Base-by-base conservation (phyloP, 64 coral and sea anemone genomes). In the Montipora foliosa region DNA sequence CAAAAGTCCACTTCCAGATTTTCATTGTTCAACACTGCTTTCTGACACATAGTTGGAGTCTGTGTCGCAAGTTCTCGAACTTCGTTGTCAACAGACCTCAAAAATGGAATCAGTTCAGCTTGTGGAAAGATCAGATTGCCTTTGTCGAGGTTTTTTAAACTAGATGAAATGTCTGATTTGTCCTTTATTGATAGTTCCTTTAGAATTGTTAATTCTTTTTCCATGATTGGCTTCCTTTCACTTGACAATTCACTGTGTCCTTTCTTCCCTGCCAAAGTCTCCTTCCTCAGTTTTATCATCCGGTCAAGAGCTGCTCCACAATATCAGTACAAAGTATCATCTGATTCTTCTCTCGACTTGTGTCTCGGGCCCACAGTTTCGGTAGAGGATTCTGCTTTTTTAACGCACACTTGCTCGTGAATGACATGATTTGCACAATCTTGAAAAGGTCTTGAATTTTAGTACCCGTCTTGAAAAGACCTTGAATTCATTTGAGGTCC, bases 121-220 rank as follows among this genome's bases (percentile, higher is more conserved):
- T 22, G 13, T 45, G 61, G 61, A 84, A 69, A 82, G 6, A 66
- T 66, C 53, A 84, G 37, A 68, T 84, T 84, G 3, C 81, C 81
- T 64, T 84, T 57, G 20, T 84, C 81, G 12, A 67, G 62, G 12
- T 61, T 68, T 84, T 66, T 84, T 15, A 84, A 55, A 66, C 81
- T 84, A 3, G 20, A 44, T 24, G 81, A 19, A 68, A 84, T 84
- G 24, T 45, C 55, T 47, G 53, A 45, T 84, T 84, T 84, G 20
- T 84, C 81, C 37, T 84, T 84, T 57, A 84, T 67, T 64, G 60
- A 12, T 14, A 84, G 81, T 68, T 84, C 55, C 15, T 62, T 8
- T 8, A 61, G 58, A 61, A 84, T 24, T 68, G 10, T 5, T 17
- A 67, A 68, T 47, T 84, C 81, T n/a, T 84, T 61, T 13, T 22